These are phyloP conservation scores for Anastrepha obliqua DNA, from an alignment of 1,140 invertebrate species.

Conservation along the genomic window DNA sequence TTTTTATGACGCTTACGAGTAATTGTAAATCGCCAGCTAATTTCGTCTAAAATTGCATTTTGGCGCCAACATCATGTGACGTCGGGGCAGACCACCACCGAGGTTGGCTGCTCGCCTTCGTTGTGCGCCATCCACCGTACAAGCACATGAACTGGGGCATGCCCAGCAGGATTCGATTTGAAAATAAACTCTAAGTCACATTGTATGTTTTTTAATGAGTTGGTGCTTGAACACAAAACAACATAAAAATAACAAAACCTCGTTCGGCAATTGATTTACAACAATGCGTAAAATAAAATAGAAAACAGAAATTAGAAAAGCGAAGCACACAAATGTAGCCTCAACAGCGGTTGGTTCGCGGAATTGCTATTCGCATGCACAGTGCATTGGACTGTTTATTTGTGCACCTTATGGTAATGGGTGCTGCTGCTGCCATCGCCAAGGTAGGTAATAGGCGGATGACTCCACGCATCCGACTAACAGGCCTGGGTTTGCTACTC, in stretches of 20 bases:
- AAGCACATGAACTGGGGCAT: background rate
- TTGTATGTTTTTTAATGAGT: slow-evolving; percentile 3
- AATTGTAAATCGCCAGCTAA: background rate
- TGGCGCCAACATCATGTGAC: slow-evolving; percentile 10
- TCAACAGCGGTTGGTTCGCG: background rate
- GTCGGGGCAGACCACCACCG: background rate
- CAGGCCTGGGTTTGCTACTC: no score
- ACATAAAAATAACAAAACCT: background rate
- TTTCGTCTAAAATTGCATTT: background rate
- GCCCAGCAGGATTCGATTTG: slow-evolving; percentile 19
- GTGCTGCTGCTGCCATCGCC: background rate
- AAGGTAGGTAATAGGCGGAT: background rate
- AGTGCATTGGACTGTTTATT: background rate
- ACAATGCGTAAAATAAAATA: slow-evolving; percentile 11
- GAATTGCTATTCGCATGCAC: background rate
- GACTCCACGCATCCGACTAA: background rate
- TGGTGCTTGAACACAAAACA: background rate
- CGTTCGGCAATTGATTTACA: slow-evolving; percentile 24
- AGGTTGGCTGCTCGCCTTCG: background rate
- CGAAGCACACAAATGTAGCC: background rate
- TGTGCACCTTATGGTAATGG: background rate
- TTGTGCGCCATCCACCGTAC: background rate
- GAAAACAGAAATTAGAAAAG: slow-evolving; percentile 19
- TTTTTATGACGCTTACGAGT: background rate
- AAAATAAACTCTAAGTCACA: slow-evolving; percentile 24